Evolutionary conservation across 2,113 vertebrate genomes (phyloP), one percentile per base, ranked within the genome.

Genomic region (Oryzias javanicus): DNA sequence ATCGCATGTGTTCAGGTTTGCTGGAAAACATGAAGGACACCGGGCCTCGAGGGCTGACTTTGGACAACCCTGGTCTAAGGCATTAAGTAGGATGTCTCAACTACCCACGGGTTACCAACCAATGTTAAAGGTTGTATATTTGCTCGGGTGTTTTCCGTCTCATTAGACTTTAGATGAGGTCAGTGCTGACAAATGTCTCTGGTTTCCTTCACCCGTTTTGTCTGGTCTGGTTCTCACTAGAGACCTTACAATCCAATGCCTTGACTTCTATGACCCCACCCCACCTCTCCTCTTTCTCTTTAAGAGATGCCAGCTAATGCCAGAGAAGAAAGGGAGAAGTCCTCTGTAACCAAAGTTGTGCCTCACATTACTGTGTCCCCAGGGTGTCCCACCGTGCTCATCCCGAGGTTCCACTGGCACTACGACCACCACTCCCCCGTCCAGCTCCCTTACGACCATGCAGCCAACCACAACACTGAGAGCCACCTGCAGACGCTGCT

Each of bases 271-370:
- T 80, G 66, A 76, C 69, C 74, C 79, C 80, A 74, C 74, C 68
- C 79, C 69, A n/a, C 17, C 18, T 82, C 69, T 55, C 19, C 78
- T 89, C 73, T 89, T 41, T 89, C 81, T 88, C 86, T 85, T 86
- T 81, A 94, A 98, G 96, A 98, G 94, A 98, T 98, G 88, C 97
- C 97, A 62, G 95, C 95, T 78, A 96, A 95, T 25, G 95, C 93
- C 91, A 95, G 93, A 88, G 95, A 95, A 55, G 96, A 95, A 45
- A 93, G 92, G 55, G 95, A 95, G 52, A 93, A 92, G 55, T 90
- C 92, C 41, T 95, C 93, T 91, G 91, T 95, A 72, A 95, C 94
- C 75, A 96, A 97, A 90, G 89, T 89, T 90, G 91, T 94, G 65
- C 94, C 93, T 90, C 95, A 95, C 89, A 91, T 96, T 73, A 92